Conservation (phyloP, 2,888 invertebrate species). For the Rambutsinella grinnellia region DNA sequence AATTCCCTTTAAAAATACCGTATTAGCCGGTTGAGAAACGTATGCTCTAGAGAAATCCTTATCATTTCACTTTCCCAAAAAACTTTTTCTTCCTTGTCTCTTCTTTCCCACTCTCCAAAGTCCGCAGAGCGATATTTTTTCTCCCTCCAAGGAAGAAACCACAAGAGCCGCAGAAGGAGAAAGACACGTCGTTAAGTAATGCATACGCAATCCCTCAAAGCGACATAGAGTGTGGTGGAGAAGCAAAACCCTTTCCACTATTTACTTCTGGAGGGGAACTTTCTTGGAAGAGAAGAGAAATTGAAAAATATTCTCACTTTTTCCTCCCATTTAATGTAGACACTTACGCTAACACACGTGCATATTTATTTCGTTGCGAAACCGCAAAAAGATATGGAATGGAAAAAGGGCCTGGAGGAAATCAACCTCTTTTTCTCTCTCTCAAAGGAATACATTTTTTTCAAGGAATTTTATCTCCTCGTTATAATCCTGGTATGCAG, state of each 20-base stretch:
- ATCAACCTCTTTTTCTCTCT: slow-evolving; percentile 6
- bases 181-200: neutral
- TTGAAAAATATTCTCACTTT: too few relatives aligned
- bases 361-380: neutral
- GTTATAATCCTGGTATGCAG: too few relatives aligned
- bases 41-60: too few relatives aligned
- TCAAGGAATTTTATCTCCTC: too few relatives aligned
- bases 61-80: too few relatives aligned
- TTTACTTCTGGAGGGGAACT: neutral
- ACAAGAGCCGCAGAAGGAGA: neutral
- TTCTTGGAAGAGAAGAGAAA: neutral
- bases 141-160: neutral
- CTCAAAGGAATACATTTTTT: neutral
- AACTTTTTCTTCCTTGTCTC: too few relatives aligned
- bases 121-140: too few relatives aligned
- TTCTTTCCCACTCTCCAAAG: too few relatives aligned
- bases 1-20: too few relatives aligned
- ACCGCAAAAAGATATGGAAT: slow-evolving; percentile 1
- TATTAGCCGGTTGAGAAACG: too few relatives aligned
- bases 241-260: neutral
- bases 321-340: neutral
- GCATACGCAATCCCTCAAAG: neutral
- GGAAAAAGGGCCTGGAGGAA: slow-evolving; percentile 20
- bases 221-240: neutral
- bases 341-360: neutral